Evolutionary conservation across 2,113 vertebrate genomes (phyloP), one percentile per base, ranked within the genome.

Genomic region (Cettia cetti): DNA sequence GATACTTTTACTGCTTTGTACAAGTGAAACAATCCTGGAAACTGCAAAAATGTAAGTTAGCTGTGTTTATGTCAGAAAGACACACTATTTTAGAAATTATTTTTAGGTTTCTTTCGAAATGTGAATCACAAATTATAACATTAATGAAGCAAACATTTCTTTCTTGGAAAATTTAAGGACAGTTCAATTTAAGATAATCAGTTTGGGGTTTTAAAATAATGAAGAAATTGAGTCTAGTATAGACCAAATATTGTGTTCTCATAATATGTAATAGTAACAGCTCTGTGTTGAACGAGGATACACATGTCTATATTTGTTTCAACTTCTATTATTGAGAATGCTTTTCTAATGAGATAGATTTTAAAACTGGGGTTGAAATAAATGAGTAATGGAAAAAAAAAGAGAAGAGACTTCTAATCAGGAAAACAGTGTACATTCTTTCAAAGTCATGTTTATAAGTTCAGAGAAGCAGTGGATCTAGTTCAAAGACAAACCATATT

Each of bases 341-440:
- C 60, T 96, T 96, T 94, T 78, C 93, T 95, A 93, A 90, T 95
- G 93, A 96, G 86, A 60, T 64, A 72, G 28, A 72, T 84, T 95
- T 94, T 92, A 88, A 92, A 92, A 86, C 26, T 53, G 57, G 72
- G 56, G 57, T 89, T 92, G 65, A 95, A 94, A 89, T 87, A 91
- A 91, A 77, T 94, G 81, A 95, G 85, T 93, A 93, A 96, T 93
- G 92, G 91, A 45, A 56, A 68, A 83, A 59, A 68, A 91, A 44
- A 47, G 45, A 71, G 77, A 80, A 93, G 40, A 23, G 59, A 83
- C 56, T 86, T 83, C 59, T 93, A 88, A 92, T 95, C 88, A 94
- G 76, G 35, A 95, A 95, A 96, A 94, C 82, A 94, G 94, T 92
- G 90, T 94, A 96, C 93, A 95, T 96, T 95, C 94, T 95, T 97